Conservation (phyloP, 2,797 vertebrate genomes). For the Rhabdophis nuchalis region DNA sequence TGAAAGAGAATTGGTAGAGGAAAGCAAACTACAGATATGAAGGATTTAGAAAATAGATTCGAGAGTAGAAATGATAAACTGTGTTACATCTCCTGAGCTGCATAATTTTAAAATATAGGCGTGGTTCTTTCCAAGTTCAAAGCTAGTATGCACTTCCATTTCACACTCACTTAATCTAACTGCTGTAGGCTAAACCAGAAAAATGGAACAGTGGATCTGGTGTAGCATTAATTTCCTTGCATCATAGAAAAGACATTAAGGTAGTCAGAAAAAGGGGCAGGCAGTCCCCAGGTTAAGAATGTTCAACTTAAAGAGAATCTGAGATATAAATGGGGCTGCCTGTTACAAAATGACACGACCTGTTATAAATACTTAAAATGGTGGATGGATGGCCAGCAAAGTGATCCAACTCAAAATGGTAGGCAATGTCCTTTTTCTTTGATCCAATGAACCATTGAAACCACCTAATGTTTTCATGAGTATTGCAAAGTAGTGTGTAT, state of each 20-base stretch:
- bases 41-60: background rate
- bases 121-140: background rate
- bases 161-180: background rate
- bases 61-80: background rate
- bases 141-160: background rate
- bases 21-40: background rate
- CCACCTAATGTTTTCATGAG: background rate
- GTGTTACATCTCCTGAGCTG: background rate
- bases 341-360: background rate
- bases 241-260: background rate
- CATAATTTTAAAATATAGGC: background rate
- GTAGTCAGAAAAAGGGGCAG: background rate
- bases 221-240: background rate
- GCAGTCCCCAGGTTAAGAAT: background rate
- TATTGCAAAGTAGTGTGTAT: background rate
- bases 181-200: background rate
- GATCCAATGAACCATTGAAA: background rate
- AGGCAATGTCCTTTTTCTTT: background rate
- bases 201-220: background rate
- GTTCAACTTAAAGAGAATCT: background rate
- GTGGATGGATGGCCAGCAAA: background rate
- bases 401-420: background rate
- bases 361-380: background rate
- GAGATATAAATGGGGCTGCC: background rate
- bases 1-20: background rate